Percentiles rank a stretch among this genome's conserved stretches.
These are phyloP conservation scores for Nematolebias whitei DNA, from an alignment of 2,113 vertebrate genomes.

Conservation along the genomic window DNA sequence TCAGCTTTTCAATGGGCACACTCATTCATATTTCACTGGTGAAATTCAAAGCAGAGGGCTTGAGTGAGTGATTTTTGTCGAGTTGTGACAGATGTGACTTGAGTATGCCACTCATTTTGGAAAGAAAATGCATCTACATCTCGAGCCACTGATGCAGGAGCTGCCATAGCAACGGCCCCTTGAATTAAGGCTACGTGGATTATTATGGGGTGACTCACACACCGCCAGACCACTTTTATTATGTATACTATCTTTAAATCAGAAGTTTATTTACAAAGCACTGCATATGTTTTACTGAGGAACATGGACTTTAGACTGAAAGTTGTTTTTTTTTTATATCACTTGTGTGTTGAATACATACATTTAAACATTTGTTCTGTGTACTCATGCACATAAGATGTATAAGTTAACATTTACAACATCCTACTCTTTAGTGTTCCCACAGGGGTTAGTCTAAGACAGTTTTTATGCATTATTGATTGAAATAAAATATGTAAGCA, in stretches of 20 bases:
- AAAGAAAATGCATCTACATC: constrained; percentile 62
- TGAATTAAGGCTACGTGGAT: constrained; percentile 73
- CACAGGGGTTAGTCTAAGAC: constrained; percentile 30
- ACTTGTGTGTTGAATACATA: constrained; percentile 4
- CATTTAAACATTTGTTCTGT: constrained; percentile 14
- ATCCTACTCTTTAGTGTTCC: constrained; percentile 22
- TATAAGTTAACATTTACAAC: constrained; percentile 6
- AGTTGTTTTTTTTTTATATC: too few relatives aligned
- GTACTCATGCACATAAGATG: constrained; percentile 6
- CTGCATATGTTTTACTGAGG: background rate
- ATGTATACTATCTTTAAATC: constrained; percentile 34
- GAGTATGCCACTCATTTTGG: constrained; percentile 50
- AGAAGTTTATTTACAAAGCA: background rate
- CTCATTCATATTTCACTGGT: constrained; percentile 15
- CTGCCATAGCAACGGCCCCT: constrained; percentile 76
- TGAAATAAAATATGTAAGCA: constrained; percentile 65
- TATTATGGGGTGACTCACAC: constrained; percentile 80
- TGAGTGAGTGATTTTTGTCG: constrained; percentile 47
- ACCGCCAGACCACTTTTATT: constrained; percentile 39
- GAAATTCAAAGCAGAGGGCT: constrained; percentile 23
- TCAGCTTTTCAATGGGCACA: constrained; percentile 26
- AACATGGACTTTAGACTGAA: background rate
- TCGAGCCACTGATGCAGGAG: constrained; percentile 72
- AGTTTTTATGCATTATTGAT: constrained; percentile 52
- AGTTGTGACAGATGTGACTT: constrained; percentile 67